Evolutionary conservation across 2,888 invertebrate species (phyloP).

Genomic region (Acrobasis consociella): DNA sequence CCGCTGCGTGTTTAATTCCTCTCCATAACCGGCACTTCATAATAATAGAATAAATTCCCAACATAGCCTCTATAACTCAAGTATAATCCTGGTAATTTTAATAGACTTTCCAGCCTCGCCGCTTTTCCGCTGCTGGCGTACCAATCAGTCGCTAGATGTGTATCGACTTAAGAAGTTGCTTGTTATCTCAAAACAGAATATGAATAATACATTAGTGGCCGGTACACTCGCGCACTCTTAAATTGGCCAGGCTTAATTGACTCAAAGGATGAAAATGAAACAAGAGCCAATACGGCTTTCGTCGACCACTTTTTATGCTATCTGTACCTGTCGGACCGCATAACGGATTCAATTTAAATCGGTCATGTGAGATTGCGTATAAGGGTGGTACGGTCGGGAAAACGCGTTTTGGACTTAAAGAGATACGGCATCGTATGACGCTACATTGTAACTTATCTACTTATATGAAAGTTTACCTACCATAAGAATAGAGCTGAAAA

Average conservation of each 20-base stretch:
- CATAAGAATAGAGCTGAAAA: not conserved
- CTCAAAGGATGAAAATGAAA: constrained; percentile 78
- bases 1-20: not conserved
- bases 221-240: constrained; percentile 69
- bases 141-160: constrained; percentile 79
- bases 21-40: constrained; percentile 7
- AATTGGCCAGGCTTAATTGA: constrained; percentile 81
- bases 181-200: constrained; percentile 82
- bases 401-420: constrained; percentile 31
- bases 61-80: constrained; percentile 24
- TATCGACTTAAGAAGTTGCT: constrained; percentile 77
- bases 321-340: constrained; percentile 44
- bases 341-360: constrained; percentile 62
- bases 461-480: no score
- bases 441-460: not conserved
- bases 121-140: constrained; percentile 54
- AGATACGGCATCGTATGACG: not conserved
- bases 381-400: constrained; percentile 47
- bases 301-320: constrained; percentile 60
- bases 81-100: constrained; percentile 53
- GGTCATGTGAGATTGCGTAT: constrained; percentile 50
- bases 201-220: constrained; percentile 80
- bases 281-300: constrained; percentile 42
- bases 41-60: constrained; percentile 20
- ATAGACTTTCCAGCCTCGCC: constrained; percentile 60